phyloP scores from a whole-genome alignment of 2,113 vertebrate species.

The Ailurus styani region DNA sequence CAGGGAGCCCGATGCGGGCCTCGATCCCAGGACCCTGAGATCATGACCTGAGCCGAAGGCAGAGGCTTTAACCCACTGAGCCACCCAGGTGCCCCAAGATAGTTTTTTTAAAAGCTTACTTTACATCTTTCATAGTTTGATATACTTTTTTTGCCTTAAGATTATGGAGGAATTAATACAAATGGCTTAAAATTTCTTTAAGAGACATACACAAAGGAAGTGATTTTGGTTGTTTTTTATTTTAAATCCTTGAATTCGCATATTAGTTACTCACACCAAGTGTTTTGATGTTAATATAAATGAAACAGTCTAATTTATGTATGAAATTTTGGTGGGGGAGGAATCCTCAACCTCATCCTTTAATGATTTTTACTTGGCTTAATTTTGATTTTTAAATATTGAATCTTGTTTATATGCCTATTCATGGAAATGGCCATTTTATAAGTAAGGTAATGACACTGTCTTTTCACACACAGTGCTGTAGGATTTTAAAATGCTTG shows the following conservation, averaged over 20 bases:
- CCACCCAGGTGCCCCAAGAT: too few relatives aligned
- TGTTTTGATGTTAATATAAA: constrained; percentile 5
- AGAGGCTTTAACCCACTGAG: too few relatives aligned
- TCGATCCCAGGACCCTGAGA: too few relatives aligned
- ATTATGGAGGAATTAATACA: not conserved
- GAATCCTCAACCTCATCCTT: not conserved
- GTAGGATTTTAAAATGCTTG: not conserved
- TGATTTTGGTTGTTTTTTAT: not conserved
- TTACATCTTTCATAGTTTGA: not conserved
- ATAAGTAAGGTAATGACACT: not conserved
- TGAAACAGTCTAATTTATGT: not conserved
- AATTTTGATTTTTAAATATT: constrained; percentile 10
- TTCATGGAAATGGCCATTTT: not conserved
- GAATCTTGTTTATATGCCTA: not conserved
- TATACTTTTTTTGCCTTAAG: not conserved
- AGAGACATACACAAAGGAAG: not conserved
- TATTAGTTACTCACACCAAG: not conserved
- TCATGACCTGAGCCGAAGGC: too few relatives aligned
- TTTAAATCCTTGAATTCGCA: not conserved
- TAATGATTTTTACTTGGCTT: not conserved
- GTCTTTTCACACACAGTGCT: not conserved
- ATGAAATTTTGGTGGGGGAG: not conserved
- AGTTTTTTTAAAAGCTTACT: not conserved
- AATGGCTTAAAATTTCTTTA: not conserved
- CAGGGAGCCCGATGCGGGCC: too few relatives aligned